Evolutionary conservation across 2,113 vertebrate genomes (phyloP), one percentile per base, ranked within the genome.

Genomic region (Limanda limanda): DNA sequence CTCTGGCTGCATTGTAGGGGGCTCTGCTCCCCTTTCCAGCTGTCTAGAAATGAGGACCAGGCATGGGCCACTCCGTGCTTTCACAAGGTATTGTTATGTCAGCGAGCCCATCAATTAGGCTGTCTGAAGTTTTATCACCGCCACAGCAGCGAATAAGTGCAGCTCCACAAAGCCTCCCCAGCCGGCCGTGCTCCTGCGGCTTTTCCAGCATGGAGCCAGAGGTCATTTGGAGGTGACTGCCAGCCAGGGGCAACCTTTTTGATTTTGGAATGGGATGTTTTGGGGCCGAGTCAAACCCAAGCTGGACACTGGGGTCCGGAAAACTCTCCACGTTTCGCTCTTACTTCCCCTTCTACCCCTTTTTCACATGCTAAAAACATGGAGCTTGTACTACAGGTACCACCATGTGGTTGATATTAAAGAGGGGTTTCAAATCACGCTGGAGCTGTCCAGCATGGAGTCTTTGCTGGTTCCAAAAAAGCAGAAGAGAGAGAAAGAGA

Each of bases 91-190:
- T 97, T 96, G 94, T 97, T 96, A 96, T 98, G 97, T 99, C 97
- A 99, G 96, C 95, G 94, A 96, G 97, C 95, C 97, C 97, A 99
- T 99, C 98, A 98, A 99, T 99, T 98, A 98, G 96, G 94, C 96
- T 97, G 97, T 99, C 97, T 99, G 96, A 98, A 97, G 96, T 98
- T 99, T 99, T 99, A 99, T 98, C 96, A 96, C 97, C 97, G 91
- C 93, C 93, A 91, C 95, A 95, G 96, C 95, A 91, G 96, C 96
- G 95, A 94, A 95, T 96, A 97, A 97, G 96, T 94, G 93, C 96
- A 87, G 96, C 94, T 96, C 94, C 95, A 97, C 95, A 96, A 94
- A 97, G 95, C 95, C 95, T 95, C 94, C 94, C 94, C 91, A 82
- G 81, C 94, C 93, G 91, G 94, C 94, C 94, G 91, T 91, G 92